phyloP scores from a whole-genome alignment of 2,888 invertebrate genomes.

The Tipula lateralis region DNA sequence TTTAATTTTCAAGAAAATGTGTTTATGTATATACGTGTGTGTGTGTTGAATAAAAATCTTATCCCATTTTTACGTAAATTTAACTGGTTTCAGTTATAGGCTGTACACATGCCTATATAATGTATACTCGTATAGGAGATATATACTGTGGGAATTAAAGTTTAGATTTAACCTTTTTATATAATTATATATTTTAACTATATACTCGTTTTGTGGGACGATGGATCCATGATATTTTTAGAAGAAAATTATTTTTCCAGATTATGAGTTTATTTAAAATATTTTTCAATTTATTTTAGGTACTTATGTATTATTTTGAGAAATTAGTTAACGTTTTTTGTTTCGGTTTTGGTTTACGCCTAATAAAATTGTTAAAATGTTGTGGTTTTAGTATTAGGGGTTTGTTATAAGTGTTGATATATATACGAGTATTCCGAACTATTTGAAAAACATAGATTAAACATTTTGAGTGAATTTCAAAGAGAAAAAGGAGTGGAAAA shows the following conservation, averaged over 20 bases:
- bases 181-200: background rate
- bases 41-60: background rate
- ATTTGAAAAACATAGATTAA: background rate
- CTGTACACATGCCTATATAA: background rate
- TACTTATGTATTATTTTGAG: background rate
- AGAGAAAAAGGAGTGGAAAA: too few species aligned
- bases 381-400: background rate
- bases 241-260: background rate
- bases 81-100: background rate
- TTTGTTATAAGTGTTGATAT: background rate
- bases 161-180: background rate
- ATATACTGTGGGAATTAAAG: background rate
- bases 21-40: background rate
- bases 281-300: background rate
- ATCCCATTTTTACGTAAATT: background rate
- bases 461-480: too few species aligned
- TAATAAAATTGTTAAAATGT: background rate
- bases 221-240: background rate
- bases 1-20: background rate
- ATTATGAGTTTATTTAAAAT: background rate
- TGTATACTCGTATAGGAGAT: background rate
- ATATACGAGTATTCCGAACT: background rate
- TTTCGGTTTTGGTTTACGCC: background rate
- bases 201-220: background rate
- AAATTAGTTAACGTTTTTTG: background rate